Percentiles rank a stretch among this genome's conserved stretches.
These are phyloP conservation scores for Copidosoma aretas DNA, from an alignment of 2,888 invertebrate species.

Conservation along the genomic window DNA sequence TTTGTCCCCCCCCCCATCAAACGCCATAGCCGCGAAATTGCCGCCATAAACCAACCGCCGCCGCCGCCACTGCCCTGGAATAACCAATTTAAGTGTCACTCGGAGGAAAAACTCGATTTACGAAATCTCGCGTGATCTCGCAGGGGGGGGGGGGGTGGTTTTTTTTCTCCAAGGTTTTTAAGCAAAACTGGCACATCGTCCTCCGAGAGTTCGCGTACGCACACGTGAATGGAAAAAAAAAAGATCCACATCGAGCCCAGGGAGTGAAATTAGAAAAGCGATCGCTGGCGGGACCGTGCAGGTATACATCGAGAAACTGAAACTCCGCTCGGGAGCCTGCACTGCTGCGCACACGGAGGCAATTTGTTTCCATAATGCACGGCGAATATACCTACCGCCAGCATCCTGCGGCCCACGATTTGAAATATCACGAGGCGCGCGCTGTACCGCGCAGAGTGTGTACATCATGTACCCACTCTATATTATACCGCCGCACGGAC, in stretches of 20 bases:
- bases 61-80: neutral
- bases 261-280: constrained; percentile 12
- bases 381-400: neutral
- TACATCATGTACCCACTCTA: too few relatives aligned
- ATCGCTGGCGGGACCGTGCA: neutral
- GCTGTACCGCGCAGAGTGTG: too few relatives aligned
- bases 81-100: constrained; percentile 26
- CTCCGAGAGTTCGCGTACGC: neutral
- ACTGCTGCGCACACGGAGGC: neutral
- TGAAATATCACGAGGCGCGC: constrained; percentile 23
- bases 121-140: neutral
- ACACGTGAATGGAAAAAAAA: neutral
- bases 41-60: constrained; percentile 20
- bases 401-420: constrained; percentile 7
- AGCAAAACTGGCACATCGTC: neutral
- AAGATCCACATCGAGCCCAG: neutral
- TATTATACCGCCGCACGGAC: too few relatives aligned
- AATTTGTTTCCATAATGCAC: constrained; percentile 24
- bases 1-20: constrained; percentile 19
- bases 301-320: too few relatives aligned
- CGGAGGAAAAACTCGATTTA: constrained; percentile 5
- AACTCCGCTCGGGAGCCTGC: too few relatives aligned
- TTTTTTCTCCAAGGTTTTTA: too few relatives aligned
- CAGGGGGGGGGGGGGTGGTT: neutral
- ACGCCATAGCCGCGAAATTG: constrained; percentile 2